Percentiles rank a stretch among this genome's conserved stretches.
Conservation (phyloP, 2,797 vertebrate genomes). For the Acomys russatus region DNA sequence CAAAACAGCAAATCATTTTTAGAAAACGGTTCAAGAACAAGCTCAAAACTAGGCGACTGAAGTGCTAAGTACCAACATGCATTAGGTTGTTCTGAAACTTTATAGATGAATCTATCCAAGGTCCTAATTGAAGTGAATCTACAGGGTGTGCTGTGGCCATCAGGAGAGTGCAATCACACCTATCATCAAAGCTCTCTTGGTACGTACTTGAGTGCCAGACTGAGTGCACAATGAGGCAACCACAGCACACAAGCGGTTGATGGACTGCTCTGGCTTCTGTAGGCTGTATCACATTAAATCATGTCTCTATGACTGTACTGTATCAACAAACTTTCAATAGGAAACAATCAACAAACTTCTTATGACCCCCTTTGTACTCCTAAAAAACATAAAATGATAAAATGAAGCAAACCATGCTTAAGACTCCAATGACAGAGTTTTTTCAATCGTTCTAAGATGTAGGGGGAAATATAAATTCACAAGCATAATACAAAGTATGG, state of each 20-base stretch:
- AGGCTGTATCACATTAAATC: constrained; percentile 41
- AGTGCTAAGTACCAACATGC: constrained; percentile 8
- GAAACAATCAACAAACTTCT: constrained; percentile 20
- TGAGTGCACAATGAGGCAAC: not conserved
- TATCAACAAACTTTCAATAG: constrained; percentile 18
- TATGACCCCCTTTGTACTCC: not conserved
- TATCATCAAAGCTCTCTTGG: constrained; percentile 38
- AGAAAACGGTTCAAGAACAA: constrained; percentile 54
- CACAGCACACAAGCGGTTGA: constrained; percentile 1
- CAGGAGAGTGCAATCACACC: not conserved
- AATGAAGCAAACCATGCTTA: not conserved
- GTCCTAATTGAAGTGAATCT: constrained; percentile 32
- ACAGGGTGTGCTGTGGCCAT: constrained; percentile 5
- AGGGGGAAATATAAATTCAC: not conserved
- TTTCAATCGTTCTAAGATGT: not conserved
- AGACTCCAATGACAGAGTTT: not conserved
- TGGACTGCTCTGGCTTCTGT: not conserved
- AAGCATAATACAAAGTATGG: not conserved
- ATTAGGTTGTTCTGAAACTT: constrained; percentile 26
- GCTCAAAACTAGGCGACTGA: constrained; percentile 63
- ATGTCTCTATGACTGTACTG: not conserved
- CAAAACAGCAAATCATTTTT: not conserved
- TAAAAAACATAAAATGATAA: not conserved
- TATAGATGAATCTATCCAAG: constrained; percentile 22
- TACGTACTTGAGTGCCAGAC: not conserved